phyloP scores from a whole-genome alignment of 2,113 vertebrate species.

The Callopanchax toddi region DNA sequence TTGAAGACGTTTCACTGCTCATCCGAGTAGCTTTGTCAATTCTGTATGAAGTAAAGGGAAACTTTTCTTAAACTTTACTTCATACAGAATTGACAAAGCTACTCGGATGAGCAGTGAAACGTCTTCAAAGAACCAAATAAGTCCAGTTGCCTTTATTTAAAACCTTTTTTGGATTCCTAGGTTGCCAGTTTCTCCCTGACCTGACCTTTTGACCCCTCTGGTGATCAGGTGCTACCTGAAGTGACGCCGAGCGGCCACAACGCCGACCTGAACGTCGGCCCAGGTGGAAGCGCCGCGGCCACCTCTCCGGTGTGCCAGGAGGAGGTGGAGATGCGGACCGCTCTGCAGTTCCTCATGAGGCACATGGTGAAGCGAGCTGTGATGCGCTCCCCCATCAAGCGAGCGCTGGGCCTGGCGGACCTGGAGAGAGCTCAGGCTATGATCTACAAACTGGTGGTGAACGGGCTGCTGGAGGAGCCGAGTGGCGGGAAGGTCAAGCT shows the following conservation, averaged over 20 bases:
- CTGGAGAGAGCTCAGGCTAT: conserved; percentile 94
- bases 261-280: conserved; percentile 80
- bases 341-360: conserved; percentile 95
- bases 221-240: conserved; percentile 83
- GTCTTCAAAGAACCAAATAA: no score
- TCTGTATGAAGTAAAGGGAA: no score
- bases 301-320: conserved; percentile 86
- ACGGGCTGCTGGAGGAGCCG: conserved; percentile 91
- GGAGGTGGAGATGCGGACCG: conserved; percentile 91
- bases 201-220: neutral
- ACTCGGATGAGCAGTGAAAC: no score
- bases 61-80: no score
- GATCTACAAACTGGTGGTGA: conserved; percentile 96
- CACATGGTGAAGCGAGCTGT: conserved; percentile 98
- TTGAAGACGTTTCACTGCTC: no score
- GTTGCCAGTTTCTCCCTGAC: no score
- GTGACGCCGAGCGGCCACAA: conserved; percentile 86
- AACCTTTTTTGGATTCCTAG: no score
- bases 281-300: conserved; percentile 59
- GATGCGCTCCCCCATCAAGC: conserved; percentile 95
- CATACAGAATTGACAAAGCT: no score
- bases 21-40: no score
- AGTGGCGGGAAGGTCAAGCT: conserved; percentile 84
- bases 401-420: conserved; percentile 90
- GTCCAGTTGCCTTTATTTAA: no score